Percentiles rank a stretch among this genome's conserved stretches.
phyloP scores from a whole-genome alignment of 2,888 invertebrate species.

The Pterostichus madidus region DNA sequence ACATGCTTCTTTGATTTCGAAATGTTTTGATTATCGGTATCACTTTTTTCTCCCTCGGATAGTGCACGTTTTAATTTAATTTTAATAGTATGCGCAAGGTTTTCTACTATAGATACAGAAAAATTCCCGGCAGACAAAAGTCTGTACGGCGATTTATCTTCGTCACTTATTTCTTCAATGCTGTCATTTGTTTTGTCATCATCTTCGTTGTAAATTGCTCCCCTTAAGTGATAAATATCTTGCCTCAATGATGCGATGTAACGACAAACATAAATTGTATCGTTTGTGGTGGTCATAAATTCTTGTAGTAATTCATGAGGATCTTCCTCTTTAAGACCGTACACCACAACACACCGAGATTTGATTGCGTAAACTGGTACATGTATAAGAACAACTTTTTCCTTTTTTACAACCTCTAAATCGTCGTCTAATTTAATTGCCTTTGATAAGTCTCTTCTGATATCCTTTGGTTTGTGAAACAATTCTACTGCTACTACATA shows the following conservation, averaged over 20 bases:
- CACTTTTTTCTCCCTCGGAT: neutral
- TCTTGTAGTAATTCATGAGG: slow-evolving; percentile 54
- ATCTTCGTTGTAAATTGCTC: neutral
- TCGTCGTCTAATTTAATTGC: slow-evolving; percentile 23
- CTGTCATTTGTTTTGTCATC: neutral
- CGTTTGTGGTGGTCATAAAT: slow-evolving; percentile 25
- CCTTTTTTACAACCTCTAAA: slow-evolving; percentile 54
- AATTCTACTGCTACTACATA: slow-evolving; percentile 48
- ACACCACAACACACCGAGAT: slow-evolving; percentile 52
- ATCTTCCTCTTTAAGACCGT: slow-evolving; percentile 56
- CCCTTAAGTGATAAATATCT: neutral
- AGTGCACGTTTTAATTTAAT: slow-evolving; percentile 25
- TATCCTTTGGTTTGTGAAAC: slow-evolving; percentile 40
- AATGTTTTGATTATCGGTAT: neutral
- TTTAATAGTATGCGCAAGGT: neutral
- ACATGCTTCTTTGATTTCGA: neutral
- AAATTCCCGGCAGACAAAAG: neutral
- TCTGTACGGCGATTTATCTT: neutral
- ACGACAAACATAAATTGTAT: slow-evolving; percentile 55
- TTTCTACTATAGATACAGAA: slow-evolving; percentile 15
- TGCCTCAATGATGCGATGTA: slow-evolving; percentile 8
- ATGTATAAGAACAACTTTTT: slow-evolving; percentile 20
- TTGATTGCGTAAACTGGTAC: slow-evolving; percentile 30
- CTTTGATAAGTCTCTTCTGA: neutral
- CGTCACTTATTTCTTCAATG: neutral